Conservation (phyloP, 2,797 vertebrate species). For the Lacerta viridis region DNA sequence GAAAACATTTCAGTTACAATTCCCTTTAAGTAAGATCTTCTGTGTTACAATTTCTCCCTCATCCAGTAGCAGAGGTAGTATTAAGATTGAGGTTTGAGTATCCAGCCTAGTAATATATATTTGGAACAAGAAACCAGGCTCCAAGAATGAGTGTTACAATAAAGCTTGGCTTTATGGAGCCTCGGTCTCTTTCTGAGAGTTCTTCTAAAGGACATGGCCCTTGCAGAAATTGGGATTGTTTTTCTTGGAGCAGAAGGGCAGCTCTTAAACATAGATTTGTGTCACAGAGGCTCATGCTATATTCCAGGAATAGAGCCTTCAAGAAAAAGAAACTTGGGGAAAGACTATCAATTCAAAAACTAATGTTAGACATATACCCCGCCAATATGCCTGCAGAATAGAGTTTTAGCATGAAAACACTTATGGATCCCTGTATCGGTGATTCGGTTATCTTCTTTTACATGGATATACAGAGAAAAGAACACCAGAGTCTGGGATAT, state of each 20-base stretch:
- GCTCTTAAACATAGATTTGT: slow-evolving; percentile 3
- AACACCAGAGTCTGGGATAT: not conserved
- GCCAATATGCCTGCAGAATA: not conserved
- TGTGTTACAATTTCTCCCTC: not conserved
- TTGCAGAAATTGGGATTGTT: not conserved
- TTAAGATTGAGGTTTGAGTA: not conserved
- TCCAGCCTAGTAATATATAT: not conserved
- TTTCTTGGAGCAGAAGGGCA: not conserved
- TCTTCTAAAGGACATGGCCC: not conserved
- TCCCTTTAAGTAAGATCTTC: not conserved
- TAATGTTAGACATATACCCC: not conserved
- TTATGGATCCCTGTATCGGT: not conserved
- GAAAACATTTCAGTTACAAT: not conserved
- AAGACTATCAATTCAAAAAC: not conserved
- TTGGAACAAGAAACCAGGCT: not conserved
- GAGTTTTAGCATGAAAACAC: not conserved
- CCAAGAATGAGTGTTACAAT: not conserved
- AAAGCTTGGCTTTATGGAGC: not conserved
- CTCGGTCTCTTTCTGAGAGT: not conserved
- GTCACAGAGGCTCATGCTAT: not conserved
- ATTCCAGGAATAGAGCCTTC: not conserved
- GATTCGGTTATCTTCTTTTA: not conserved
- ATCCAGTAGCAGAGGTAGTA: not conserved
- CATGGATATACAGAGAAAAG: not conserved
- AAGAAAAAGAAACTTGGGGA: not conserved